Conservation (phyloP, 1,140 invertebrate species). For the Acyrthosiphon pisum region DNA sequence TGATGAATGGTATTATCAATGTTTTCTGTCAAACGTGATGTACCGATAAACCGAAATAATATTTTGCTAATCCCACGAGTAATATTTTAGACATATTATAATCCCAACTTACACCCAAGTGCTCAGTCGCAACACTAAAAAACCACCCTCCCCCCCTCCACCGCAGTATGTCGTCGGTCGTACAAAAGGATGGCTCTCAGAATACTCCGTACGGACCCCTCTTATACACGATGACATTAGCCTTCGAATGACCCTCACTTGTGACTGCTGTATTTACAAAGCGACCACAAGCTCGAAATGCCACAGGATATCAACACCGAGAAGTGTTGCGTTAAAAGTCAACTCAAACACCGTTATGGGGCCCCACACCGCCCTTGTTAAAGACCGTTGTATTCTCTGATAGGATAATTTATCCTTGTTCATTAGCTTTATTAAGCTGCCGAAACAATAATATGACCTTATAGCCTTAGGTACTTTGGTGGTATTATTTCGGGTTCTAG, state of each 20-base stretch:
- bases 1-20: not conserved
- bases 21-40: not conserved
- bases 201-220: not conserved
- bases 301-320: not conserved
- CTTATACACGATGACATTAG: not conserved
- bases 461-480: not conserved
- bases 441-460: not conserved
- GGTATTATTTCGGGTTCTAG: not conserved
- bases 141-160: not conserved
- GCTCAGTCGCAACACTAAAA: not conserved
- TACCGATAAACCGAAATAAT: not conserved
- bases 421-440: not conserved
- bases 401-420: slow-evolving; percentile 4
- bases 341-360: not conserved
- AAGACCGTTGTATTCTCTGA: not conserved
- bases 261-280: not conserved
- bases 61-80: not conserved
- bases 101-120: not conserved
- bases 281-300: not conserved
- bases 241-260: not conserved
- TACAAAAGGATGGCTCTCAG: not conserved
- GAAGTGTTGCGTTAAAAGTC: not conserved
- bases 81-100: not conserved
- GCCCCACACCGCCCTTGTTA: not conserved
- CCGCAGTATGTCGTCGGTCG: not conserved